Percentiles rank a stretch among this genome's conserved stretches.
phyloP scores from a whole-genome alignment of 2,888 invertebrate species.

The Omphaloscelis lunosa region DNA sequence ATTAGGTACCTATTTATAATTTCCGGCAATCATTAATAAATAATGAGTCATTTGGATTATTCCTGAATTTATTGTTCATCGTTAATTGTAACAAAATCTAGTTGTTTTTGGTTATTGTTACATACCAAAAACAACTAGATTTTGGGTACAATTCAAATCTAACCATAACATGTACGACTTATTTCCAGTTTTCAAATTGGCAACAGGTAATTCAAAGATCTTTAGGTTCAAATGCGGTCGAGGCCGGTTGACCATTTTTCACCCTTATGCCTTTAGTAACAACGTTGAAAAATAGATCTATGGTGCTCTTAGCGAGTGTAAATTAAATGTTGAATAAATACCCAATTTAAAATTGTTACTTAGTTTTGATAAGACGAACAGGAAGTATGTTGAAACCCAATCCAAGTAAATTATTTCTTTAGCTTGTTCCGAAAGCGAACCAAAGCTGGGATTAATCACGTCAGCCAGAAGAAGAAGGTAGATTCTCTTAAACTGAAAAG shows the following conservation, averaged over 20 bases:
- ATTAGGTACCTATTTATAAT: neutral
- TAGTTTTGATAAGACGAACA: neutral
- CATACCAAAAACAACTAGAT: too few relatives aligned
- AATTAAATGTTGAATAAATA: neutral
- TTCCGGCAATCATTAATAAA: slow-evolving; percentile 1
- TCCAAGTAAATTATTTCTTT: slow-evolving; percentile 47
- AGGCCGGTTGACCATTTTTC: too few relatives aligned
- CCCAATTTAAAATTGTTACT: neutral
- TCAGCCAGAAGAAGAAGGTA: slow-evolving; percentile 46
- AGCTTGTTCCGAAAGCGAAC: slow-evolving; percentile 37
- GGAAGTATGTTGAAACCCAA: slow-evolving; percentile 16
- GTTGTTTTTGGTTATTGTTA: too few relatives aligned
- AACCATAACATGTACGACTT: too few relatives aligned
- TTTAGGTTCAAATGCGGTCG: too few relatives aligned
- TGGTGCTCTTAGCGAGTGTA: neutral
- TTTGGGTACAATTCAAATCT: too few relatives aligned
- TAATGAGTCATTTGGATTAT: slow-evolving; percentile 14
- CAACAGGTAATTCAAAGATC: too few relatives aligned
- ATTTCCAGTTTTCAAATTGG: too few relatives aligned
- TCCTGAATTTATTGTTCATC: neutral
- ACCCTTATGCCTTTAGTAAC: too few relatives aligned
- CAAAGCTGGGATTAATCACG: slow-evolving; percentile 49
- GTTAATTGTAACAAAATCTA: slow-evolving; percentile 6
- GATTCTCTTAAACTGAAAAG: slow-evolving; percentile 46
- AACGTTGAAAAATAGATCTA: too few relatives aligned